phyloP scores from a whole-genome alignment of 2,113 vertebrate species.

The Ammodytes dubius region DNA sequence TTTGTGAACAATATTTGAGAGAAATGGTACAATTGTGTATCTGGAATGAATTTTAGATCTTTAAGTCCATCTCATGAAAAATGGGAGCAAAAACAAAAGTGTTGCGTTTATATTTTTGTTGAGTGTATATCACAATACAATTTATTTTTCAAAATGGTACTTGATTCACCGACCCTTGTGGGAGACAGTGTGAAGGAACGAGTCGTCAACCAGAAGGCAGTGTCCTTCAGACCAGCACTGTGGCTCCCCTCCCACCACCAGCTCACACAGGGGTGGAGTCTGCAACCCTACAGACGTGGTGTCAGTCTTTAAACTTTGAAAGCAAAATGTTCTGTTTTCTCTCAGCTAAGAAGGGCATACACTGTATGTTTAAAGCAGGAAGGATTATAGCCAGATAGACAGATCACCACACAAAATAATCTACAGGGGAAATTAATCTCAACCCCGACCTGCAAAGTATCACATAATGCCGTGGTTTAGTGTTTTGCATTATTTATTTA shows the following conservation, averaged over 20 bases:
- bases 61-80: too few species aligned
- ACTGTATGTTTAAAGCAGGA: slow-evolving; percentile 47
- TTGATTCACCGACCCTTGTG: slow-evolving; percentile 81
- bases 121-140: too few species aligned
- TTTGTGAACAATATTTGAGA: too few species aligned
- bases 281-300: slow-evolving; percentile 72
- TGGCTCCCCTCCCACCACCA: slow-evolving; percentile 88
- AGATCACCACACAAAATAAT: slow-evolving; percentile 48
- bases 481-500: not conserved
- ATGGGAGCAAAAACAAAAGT: too few species aligned
- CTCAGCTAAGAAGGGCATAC: slow-evolving; percentile 22
- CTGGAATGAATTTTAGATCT: too few species aligned
- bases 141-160: not conserved
- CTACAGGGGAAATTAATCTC: slow-evolving; percentile 35
- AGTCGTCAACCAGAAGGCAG: slow-evolving; percentile 85
- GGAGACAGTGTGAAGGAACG: slow-evolving; percentile 86
- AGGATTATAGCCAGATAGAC: slow-evolving; percentile 70
- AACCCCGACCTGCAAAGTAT: slow-evolving; percentile 27
- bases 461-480: slow-evolving; percentile 24
- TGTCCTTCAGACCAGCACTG: slow-evolving; percentile 87
- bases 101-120: too few species aligned
- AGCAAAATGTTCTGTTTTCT: slow-evolving; percentile 13
- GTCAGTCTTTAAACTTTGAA: slow-evolving; percentile 19
- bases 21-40: too few species aligned
- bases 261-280: slow-evolving; percentile 84